These are phyloP conservation scores for Pachypsylla venusta DNA, from an alignment of 1,140 invertebrate genomes.

Conservation along the genomic window DNA sequence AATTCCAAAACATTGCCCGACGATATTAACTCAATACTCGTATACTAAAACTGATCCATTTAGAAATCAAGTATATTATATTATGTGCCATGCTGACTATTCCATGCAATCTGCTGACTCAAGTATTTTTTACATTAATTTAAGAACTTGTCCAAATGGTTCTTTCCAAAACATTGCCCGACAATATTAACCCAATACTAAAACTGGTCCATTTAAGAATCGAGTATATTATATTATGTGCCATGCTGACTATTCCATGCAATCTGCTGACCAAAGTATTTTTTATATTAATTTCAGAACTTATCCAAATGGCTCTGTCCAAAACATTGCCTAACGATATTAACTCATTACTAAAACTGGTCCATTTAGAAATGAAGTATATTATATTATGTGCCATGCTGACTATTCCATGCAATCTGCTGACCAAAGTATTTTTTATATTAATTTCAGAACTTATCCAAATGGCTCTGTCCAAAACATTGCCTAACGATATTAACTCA, in stretches of 20 bases:
- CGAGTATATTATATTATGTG: background rate
- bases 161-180: background rate
- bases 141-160: background rate
- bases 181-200: background rate
- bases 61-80: no score
- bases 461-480: background rate
- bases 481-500: background rate
- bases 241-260: background rate
- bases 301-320: background rate
- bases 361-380: background rate
- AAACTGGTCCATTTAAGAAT: background rate
- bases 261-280: conserved; percentile 3
- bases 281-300: background rate
- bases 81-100: no score
- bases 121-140: background rate
- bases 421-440: background rate
- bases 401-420: no score
- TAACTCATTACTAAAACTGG: background rate
- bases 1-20: background rate
- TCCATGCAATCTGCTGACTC: background rate
- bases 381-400: background rate
- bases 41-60: background rate
- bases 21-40: background rate
- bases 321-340: background rate
- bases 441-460: background rate